Evolutionary conservation across 2,113 vertebrate genomes (phyloP), one percentile per base, ranked within the genome.

Genomic region (Campylorhamphus procurvoides): DNA sequence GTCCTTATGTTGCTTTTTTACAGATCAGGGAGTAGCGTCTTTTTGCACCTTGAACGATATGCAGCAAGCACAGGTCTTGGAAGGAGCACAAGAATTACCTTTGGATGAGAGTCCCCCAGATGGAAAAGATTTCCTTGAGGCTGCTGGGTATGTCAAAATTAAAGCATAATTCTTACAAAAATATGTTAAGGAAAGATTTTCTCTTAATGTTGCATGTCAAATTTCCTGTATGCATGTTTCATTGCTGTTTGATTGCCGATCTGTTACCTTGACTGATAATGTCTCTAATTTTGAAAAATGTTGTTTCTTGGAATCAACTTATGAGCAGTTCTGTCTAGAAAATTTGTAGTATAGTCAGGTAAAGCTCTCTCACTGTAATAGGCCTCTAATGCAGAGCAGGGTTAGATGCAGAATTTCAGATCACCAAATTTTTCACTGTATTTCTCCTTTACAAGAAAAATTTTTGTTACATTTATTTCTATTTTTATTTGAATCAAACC

Each of bases 21-120:
- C 97, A 99, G 99, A 99, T 98, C 99, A 99, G 97, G 98, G 99
- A 53, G 99, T 99, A 96, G 98, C 98, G 0, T 99, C 99, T 82
- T 99, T 99, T 98, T 99, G 99, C 95, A 98, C 98, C 79, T 98
- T 99, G 98, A 99, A 98, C 25, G 99, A 99, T 82, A 98, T 99
- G 97, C 98, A 99, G 89, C 98, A 98, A 49, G 97, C 97, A 24
- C 98, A 98, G 88, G 98, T 97, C 53, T 95, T 99, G 97, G 98
- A 99, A 93, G 98, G 97, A 81, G 79, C 98, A 9, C 98, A 98
- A 83, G 99, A 99, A 53, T 97, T 99, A 93, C 97, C 98, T 89
- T 96, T 99, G 91, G 98, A 98, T 59, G 98, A 98, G 79, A 98
- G 98, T 81, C 98, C 98, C 81, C 96, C 98, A 18, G 98, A 98